Conservation (phyloP, 1,140 invertebrate species). For the Drosophila sturtevanti region DNA sequence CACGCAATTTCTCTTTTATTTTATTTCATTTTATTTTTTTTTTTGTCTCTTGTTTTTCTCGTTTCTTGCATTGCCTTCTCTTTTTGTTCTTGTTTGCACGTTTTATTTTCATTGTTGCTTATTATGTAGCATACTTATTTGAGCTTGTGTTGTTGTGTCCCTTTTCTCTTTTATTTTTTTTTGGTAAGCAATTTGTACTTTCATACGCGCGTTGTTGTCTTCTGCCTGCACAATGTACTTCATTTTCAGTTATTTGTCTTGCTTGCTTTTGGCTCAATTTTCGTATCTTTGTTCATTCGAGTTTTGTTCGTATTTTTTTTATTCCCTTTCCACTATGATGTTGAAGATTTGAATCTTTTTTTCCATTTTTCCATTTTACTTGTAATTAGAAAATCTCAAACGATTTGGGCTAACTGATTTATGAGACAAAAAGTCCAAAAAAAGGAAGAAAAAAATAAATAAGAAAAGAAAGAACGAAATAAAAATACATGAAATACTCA, state of each 20-base stretch:
- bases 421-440: constrained; percentile 6
- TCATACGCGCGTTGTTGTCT: neutral
- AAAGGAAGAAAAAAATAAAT: neutral
- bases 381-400: constrained; percentile 55
- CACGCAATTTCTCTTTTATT: neutral
- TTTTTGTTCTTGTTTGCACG: constrained; percentile 4
- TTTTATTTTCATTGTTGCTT: constrained; percentile 3
- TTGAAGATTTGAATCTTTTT: neutral
- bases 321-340: neutral
- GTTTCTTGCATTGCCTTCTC: neutral
- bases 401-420: constrained; percentile 31
- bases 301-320: neutral
- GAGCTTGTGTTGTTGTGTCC: neutral
- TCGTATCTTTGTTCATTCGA: too few species aligned
- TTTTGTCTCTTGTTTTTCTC: neutral
- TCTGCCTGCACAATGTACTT: neutral
- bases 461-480: neutral
- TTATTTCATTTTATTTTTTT: neutral
- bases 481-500: neutral
- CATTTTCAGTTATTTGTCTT: neutral
- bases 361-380: constrained; percentile 19
- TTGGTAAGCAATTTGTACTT: constrained; percentile 32
- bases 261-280: neutral
- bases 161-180: constrained; percentile 18
- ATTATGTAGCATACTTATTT: constrained; percentile 25